Base-by-base conservation (phyloP, 1,140 invertebrate genomes). In the Eueides isabella region DNA sequence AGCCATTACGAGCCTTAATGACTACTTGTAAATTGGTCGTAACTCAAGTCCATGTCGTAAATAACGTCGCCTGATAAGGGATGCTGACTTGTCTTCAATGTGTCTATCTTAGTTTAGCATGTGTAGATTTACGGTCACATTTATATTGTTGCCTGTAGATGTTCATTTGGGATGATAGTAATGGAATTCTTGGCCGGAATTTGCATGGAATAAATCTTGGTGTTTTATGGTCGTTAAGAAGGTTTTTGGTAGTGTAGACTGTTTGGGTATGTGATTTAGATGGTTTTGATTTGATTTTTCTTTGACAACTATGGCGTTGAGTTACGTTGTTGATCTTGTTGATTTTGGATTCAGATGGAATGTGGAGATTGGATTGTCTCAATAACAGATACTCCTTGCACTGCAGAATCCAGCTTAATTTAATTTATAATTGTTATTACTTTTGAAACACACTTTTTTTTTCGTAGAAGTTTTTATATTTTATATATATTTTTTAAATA, bases 1-100 rank as follows among this genome's bases (percentile, higher is more conserved):
- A 86, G 85, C 87, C 88, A 91, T 92, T 91, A 91, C 83, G 85
- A 30, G 86, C 84, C 85, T 89, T 92, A 92, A 92, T 91, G 90
- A 80, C 79, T 82, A 74, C 73, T 76, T 82, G 80, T 78, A 80
- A 82, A 82, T 82, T 80, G 80, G 76, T 78, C 74, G 75, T 80
- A 80, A 80, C 73, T 80, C 78, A 80, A 38, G 80, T 71, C 78
- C 76, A 64, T 70, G 76, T 65, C 80, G 82, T 84, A 84, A 85
- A 85, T 85, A 85, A 84, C 83, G 72, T 76, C 69, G 77, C 67
- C 67, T 84, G 84, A 85, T 85, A 85, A 85, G 84, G 82, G 82
- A 77, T 78, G 83, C 83, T 85, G 83, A 85, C 78, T 85, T 80
- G 83, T 82, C 82, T 74, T 80, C 76, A 77, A 82, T 80, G 81